Evolutionary conservation across 2,113 vertebrate genomes (phyloP), one percentile per base, ranked within the genome.

Genomic region (Ibidorhyncha struthersii): DNA sequence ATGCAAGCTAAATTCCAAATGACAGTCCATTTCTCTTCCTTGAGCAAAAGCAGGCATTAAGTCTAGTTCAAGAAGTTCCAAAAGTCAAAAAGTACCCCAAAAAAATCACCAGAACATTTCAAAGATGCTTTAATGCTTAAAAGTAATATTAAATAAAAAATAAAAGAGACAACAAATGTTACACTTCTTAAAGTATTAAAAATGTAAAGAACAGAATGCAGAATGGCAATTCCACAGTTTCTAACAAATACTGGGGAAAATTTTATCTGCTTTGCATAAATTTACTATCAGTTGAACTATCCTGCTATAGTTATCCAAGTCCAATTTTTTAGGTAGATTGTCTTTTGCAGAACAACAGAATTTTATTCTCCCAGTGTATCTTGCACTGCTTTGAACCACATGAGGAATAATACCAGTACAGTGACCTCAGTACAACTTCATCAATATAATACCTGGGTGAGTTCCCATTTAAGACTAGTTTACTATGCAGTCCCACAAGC

Each of bases 371-470:
- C 56, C 38, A 14, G 34, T 27, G 2, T 6, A 58, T 21, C 15
- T 36, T 38, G 50, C 27, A 71, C n/a, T 27, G 38, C 71, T 55
- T 6, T 32, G 38, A 78, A 45, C 41, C 29, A 40, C 56, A 7
- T 0, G 21, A 56, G 27, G n/a, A 49, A 61, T 34, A 32, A 10
- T 2, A 71, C 4, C 26, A 34, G 12, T 7, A 56, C 20, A 47
- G 50, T 10, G 47, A 58, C 19, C 25, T 22, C 45, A 25, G 53
- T 12, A 41, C 45, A 49, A 18, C 40, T 7, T 8, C 50, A 40
- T 1, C 14, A 9, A 2, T 10, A 12, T 61, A 41, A n/a, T 3
- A 22, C 27, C 50, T 30, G 20, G 2, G 2, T 1, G 0, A 18
- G 14, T 8, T 80, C 47, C 38, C 62, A 50, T 5, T 41, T 32